Conservation (phyloP, 2,797 vertebrate genomes). For the Smutsia temminckii region DNA sequence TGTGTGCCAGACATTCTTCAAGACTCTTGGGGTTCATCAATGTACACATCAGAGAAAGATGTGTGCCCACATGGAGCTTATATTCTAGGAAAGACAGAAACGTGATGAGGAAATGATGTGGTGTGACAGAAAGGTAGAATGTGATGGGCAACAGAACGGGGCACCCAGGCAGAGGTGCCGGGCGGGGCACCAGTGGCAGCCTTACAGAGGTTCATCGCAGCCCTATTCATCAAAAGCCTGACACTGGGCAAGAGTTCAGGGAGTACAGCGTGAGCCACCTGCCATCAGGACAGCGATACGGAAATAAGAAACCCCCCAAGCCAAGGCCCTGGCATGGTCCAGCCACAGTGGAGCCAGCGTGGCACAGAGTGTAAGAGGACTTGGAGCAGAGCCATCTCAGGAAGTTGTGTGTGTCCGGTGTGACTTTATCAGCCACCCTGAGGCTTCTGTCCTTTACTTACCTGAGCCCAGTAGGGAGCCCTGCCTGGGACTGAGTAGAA, state of each 20-base stretch:
- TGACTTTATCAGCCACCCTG: not conserved
- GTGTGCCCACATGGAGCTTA: not conserved
- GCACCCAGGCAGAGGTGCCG: not conserved
- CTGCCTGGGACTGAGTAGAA: not conserved
- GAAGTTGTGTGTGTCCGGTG: accelerated
- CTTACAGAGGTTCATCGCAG: not conserved
- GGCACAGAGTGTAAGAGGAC: not conserved
- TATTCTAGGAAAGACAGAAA: not conserved
- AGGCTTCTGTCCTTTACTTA: not conserved
- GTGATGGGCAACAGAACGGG: not conserved
- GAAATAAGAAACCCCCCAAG: not conserved
- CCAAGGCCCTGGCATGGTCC: not conserved
- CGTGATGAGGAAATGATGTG: not conserved
- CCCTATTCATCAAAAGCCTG: too few relatives aligned
- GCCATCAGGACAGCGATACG: not conserved
- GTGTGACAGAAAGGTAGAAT: not conserved
- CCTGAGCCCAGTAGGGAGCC: not conserved
- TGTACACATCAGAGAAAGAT: not conserved
- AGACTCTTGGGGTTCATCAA: not conserved
- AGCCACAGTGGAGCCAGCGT: not conserved
- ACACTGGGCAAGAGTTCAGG: not conserved
- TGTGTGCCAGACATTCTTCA: not conserved
- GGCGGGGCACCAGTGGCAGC: not conserved
- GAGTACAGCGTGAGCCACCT: not conserved
- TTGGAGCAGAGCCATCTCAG: not conserved